Percentiles rank a stretch among this genome's conserved stretches.
Conservation (phyloP, 2,888 invertebrate species). For the Drosophila koepferae region DNA sequence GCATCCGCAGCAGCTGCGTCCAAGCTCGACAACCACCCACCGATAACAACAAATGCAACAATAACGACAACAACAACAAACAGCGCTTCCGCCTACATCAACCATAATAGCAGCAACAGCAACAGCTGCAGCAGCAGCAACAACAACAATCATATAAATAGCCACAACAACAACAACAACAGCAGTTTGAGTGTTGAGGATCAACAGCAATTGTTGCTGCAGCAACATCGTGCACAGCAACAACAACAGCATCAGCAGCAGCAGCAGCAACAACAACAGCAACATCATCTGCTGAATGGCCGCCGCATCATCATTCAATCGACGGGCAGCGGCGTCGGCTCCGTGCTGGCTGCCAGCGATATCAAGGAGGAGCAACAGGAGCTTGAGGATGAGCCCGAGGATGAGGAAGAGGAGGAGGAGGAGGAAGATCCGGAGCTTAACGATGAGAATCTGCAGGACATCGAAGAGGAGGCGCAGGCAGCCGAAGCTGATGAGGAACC, state of each 20-base stretch:
- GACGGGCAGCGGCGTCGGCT: slow-evolving; percentile 44
- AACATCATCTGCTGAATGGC: slow-evolving; percentile 76
- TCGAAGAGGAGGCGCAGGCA: slow-evolving; percentile 82
- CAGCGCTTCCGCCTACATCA: slow-evolving; percentile 74
- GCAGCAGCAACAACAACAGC: slow-evolving; percentile 64
- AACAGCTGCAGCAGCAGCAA: slow-evolving; percentile 50
- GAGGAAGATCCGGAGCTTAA: slow-evolving; percentile 83
- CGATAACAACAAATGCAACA: slow-evolving; percentile 73
- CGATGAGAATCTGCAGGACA: slow-evolving; percentile 82
- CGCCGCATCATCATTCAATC: slow-evolving; percentile 82
- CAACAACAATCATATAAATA: slow-evolving; percentile 65
- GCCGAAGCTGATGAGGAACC: slow-evolving; percentile 81
- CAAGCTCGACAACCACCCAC: slow-evolving; percentile 80
- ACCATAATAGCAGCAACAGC: slow-evolving; percentile 53
- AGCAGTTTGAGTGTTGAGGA: slow-evolving; percentile 42
- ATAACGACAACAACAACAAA: slow-evolving; percentile 69
- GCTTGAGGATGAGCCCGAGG: slow-evolving; percentile 67
- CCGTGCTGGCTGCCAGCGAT: slow-evolving; percentile 40
- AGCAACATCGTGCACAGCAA: slow-evolving; percentile 46
- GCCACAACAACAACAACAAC: slow-evolving; percentile 41
- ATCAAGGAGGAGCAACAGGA: slow-evolving; percentile 63
- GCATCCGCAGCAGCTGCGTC: slow-evolving; percentile 39
- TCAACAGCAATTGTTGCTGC: slow-evolving; percentile 62
- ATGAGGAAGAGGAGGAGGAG: slow-evolving; percentile 55
- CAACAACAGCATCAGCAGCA: slow-evolving; percentile 50